A percentile compares a stretch with the other conserved stretches of the same genome.
These are phyloP conservation scores for Perca schrenkii DNA, from an alignment of 2,113 vertebrate species.

Conservation along the genomic window DNA sequence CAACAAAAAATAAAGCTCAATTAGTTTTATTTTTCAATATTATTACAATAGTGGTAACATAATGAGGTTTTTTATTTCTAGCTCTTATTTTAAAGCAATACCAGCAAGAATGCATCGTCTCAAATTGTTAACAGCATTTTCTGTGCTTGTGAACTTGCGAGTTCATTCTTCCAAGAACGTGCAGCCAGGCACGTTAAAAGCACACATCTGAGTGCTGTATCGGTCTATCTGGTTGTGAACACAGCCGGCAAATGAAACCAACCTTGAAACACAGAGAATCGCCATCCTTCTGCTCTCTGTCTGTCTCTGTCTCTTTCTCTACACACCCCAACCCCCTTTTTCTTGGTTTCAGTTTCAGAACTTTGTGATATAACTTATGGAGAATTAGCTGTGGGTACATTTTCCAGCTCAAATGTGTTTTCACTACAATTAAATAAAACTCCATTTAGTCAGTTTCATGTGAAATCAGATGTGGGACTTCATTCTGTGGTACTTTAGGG, in stretches of 20 bases:
- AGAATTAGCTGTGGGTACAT: not conserved
- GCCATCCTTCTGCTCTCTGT: slow-evolving; percentile 18
- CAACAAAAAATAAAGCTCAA: too few relatives aligned
- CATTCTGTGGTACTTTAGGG: too few relatives aligned
- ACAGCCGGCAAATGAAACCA: slow-evolving; percentile 28
- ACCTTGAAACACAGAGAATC: slow-evolving; percentile 30
- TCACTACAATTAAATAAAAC: not conserved
- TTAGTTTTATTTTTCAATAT: too few relatives aligned
- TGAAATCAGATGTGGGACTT: not conserved
- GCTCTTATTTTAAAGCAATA: too few relatives aligned
- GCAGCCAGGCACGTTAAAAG: not conserved
- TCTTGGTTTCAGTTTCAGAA: not conserved
- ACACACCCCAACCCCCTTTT: not conserved
- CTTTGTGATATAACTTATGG: not conserved
- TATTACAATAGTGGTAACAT: too few relatives aligned
- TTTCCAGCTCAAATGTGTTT: not conserved
- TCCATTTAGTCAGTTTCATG: not conserved
- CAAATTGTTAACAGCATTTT: too few relatives aligned
- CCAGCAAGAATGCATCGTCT: too few relatives aligned
- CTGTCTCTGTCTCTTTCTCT: not conserved
- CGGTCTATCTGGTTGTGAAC: slow-evolving; percentile 32
- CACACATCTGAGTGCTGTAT: not conserved
- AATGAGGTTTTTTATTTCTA: too few relatives aligned
- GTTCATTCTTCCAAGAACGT: not conserved
- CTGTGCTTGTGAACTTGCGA: too few relatives aligned